Percentiles rank a stretch among this genome's conserved stretches.
Conservation (phyloP, 2,888 invertebrate species). For the Rhamnusium bicolor region DNA sequence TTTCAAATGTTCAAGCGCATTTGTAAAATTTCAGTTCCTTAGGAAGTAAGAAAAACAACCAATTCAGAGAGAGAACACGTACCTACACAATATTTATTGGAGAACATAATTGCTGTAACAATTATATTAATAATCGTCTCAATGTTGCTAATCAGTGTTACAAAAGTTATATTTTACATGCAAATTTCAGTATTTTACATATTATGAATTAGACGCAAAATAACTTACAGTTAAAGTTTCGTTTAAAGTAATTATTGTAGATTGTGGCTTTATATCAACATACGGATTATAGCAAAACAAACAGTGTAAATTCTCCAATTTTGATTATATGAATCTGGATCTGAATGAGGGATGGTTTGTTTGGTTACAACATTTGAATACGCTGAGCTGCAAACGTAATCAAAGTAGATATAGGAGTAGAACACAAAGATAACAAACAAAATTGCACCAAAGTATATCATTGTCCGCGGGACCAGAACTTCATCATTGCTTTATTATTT, state of each 20-base stretch:
- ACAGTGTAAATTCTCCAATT: conserved; percentile 52
- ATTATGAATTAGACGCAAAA: conserved; percentile 1
- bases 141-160: neutral
- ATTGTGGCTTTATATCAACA: conserved; percentile 40
- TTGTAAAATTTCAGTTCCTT: too few relatives aligned
- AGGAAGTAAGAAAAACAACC: too few relatives aligned
- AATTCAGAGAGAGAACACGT: too few relatives aligned
- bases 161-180: neutral
- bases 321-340: conserved; percentile 50
- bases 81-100: too few relatives aligned
- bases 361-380: conserved; percentile 51
- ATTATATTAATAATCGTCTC: too few relatives aligned
- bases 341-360: conserved; percentile 47
- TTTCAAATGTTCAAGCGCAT: too few relatives aligned
- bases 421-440: conserved; percentile 43
- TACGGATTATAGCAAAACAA: conserved; percentile 49
- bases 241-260: conserved; percentile 49
- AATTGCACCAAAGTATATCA: conserved; percentile 27
- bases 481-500: conserved; percentile 16
- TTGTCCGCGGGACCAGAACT: conserved; percentile 16
- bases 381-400: conserved; percentile 53
- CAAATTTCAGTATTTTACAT: neutral
- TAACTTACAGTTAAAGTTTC: conserved; percentile 26
- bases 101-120: too few relatives aligned
- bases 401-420: conserved; percentile 44